Conservation (phyloP, 1,140 invertebrate genomes). For the Phortica variegata region DNA sequence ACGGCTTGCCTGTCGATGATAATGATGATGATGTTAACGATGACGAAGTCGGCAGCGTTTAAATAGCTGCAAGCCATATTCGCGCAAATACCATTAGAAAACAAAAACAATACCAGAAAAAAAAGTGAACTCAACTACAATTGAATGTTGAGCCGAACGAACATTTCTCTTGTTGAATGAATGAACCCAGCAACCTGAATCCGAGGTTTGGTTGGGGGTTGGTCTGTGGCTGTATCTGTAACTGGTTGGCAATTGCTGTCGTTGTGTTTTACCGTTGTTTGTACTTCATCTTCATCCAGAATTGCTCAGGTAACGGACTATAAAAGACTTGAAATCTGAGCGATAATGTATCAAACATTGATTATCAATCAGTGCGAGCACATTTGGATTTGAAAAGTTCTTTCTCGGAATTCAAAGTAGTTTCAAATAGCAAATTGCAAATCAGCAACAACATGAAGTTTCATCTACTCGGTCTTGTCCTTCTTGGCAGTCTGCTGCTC, state of each 20-base stretch:
- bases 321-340: conserved; percentile 31
- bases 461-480: conserved; percentile 14
- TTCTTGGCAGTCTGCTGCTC: conserved; percentile 18
- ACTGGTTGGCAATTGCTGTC: not conserved
- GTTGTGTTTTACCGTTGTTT: conserved; percentile 11
- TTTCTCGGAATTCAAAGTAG: conserved; percentile 25
- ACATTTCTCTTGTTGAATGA: too few relatives aligned
- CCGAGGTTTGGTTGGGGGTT: too few relatives aligned
- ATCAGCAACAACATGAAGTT: conserved; percentile 9
- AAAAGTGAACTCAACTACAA: conserved; percentile 33
- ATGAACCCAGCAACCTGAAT: too few relatives aligned
- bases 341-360: conserved; percentile 46
- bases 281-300: conserved; percentile 21
- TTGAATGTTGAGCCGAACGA: conserved; percentile 23
- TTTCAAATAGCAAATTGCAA: conserved; percentile 3
- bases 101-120: conserved; percentile 2
- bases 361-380: conserved; percentile 44
- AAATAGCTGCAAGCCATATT: conserved; percentile 42
- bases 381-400: conserved; percentile 31
- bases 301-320: conserved; percentile 17
- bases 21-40: conserved; percentile 7
- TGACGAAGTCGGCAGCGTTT: conserved; percentile 1
- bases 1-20: not conserved
- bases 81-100: conserved; percentile 2
- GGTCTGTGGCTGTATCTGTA: too few relatives aligned